Percentiles rank a stretch among this genome's conserved stretches.
Conservation (phyloP, 1,140 invertebrate species). For the Papilio helenus region DNA sequence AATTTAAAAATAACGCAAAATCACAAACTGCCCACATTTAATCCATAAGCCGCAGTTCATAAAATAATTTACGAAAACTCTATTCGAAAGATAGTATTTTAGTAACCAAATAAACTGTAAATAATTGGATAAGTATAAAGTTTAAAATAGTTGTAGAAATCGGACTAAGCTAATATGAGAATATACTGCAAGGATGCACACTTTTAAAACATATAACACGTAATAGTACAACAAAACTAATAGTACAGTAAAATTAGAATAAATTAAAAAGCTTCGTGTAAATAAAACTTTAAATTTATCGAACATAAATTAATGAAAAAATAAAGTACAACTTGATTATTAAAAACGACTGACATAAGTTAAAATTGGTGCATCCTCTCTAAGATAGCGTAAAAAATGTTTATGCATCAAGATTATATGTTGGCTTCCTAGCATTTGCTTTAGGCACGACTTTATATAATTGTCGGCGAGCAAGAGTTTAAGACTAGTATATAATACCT, state of each 20-base stretch:
- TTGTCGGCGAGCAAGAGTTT: conserved; percentile 51
- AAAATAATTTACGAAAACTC: neutral
- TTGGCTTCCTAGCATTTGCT: conserved; percentile 36
- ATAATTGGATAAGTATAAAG: neutral
- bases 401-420: neutral
- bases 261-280: neutral
- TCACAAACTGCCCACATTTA: neutral
- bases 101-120: neutral
- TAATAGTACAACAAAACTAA: neutral
- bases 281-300: neutral
- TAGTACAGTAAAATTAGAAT: neutral
- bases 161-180: neutral
- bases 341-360: neutral
- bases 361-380: neutral
- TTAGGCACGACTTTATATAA: conserved; percentile 46
- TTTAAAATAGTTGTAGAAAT: neutral
- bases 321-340: no score
- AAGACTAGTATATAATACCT: conserved; percentile 69
- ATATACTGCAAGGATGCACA: conserved; percentile 2
- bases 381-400: neutral
- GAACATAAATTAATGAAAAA: no score
- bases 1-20: neutral
- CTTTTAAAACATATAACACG: neutral
- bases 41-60: neutral
- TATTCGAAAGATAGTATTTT: neutral